Conservation (phyloP, 1,140 invertebrate species). For the Dryas iulia region DNA sequence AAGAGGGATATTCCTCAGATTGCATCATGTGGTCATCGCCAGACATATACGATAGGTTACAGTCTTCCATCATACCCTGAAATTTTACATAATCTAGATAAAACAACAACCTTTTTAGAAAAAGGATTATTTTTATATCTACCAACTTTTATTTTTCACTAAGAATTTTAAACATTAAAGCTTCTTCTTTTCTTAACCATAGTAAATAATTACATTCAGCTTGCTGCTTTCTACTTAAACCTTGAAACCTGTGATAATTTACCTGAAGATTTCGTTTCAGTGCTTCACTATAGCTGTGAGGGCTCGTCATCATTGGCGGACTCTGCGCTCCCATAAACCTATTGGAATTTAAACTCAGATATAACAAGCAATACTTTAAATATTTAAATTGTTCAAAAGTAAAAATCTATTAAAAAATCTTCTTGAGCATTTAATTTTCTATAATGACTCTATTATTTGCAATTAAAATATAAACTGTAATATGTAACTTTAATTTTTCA, state of each 20-base stretch:
- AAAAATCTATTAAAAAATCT: neutral
- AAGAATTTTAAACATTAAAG: no score
- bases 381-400: neutral
- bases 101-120: neutral
- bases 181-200: no score
- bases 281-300: constrained; percentile 77
- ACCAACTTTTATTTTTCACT: no score
- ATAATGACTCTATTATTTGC: neutral
- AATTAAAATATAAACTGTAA: neutral
- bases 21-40: constrained; percentile 77
- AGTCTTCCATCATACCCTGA: constrained; percentile 80
- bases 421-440: neutral
- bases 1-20: constrained; percentile 73
- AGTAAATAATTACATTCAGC: no score
- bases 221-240: no score
- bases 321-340: constrained; percentile 79
- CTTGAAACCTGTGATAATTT: no score
- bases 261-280: constrained; percentile 78
- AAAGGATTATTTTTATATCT: no score
- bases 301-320: constrained; percentile 77
- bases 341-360: constrained; percentile 5
- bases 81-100: constrained; percentile 1
- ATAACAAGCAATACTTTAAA: neutral
- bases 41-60: constrained; percentile 75
- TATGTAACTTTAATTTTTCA: neutral